Base-by-base conservation (phyloP, 2,797 vertebrate species). In the Schizopygopsis pylzovi region DNA sequence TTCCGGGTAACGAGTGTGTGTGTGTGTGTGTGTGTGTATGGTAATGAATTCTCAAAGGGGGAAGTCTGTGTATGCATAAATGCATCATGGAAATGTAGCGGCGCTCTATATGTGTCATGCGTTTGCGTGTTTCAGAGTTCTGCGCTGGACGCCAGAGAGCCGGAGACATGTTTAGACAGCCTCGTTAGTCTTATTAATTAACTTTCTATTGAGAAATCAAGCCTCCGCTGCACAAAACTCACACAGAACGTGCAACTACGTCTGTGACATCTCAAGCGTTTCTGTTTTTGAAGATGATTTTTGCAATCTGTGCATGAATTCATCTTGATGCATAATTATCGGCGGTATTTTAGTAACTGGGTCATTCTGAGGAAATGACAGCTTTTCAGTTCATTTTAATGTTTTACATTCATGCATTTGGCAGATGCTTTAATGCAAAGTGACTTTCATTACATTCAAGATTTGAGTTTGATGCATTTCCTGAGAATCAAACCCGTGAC, bases 1-100 rank as follows among this genome's bases (percentile, higher is more conserved):
- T 92, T 91, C 93, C 90, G 91, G 93, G 93, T 94, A 93, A 92
- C 92, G 92, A 91, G 41, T 71, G 77, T 67, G 79, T 84, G 75
- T 71, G 85, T 78, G 72, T 79, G 6, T 71, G 77, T n/a, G n/a
- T 67, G 71, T 82, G 65, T 77, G 77, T n/a, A 82, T 88, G 81
- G 67, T 80, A 75, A 79, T 72, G 77, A 84, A 78, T 71, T 77
- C 79, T 77, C 72, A 12, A 25, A 49, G 73, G 81, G 75, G 82
- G 33, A 78, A 28, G 83, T 54, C 61, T 78, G 86, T 67, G 78
- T 68, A 54, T 84, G 81, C 81, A 75, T 83, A 73, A 86, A 87
- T 87, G 82, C 54, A 68, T 85, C 67, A 85, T 85, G 81, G 71
- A 86, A 87, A 81, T 37, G n/a, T 13, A 56, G 37, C 75, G 33